Conservation (phyloP, 2,113 vertebrate genomes). For the Hypomesus transpacificus region DNA sequence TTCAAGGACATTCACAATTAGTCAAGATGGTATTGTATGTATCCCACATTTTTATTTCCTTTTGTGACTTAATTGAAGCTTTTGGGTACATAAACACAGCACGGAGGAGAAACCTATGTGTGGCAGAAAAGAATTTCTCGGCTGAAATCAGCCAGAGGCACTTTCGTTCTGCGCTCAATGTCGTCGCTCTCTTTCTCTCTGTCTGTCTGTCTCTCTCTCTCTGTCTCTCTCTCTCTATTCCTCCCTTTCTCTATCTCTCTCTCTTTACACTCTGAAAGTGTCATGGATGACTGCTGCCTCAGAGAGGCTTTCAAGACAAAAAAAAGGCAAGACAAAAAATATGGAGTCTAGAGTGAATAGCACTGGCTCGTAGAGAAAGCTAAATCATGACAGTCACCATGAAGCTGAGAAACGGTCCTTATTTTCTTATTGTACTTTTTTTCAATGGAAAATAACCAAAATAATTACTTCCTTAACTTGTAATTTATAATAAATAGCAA, state of each 20-base stretch:
- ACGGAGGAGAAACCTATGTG: constrained; percentile 33
- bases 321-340: constrained; percentile 14
- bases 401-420: background rate
- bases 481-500: too few species aligned
- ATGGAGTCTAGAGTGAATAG: constrained; percentile 27
- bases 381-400: background rate
- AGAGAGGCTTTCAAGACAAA: constrained; percentile 27
- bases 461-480: too few species aligned
- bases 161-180: constrained; percentile 39
- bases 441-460: background rate
- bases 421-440: background rate
- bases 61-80: constrained; percentile 34
- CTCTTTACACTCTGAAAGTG: constrained; percentile 28
- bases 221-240: background rate
- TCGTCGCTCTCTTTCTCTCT: background rate
- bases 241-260: background rate
- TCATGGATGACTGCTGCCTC: constrained; percentile 42
- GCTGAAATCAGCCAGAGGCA: constrained; percentile 43
- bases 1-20: constrained; percentile 41
- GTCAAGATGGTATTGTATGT: constrained; percentile 33
- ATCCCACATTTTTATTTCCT: constrained; percentile 4
- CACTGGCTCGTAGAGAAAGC: constrained; percentile 8
- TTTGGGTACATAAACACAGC: constrained; percentile 28
- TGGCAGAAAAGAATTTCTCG: constrained; percentile 36
- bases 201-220: background rate